Evolutionary conservation across 1,140 invertebrate species (phyloP), one percentile per base, ranked within the genome.

Genomic region (Protaetia brevitarsis): DNA sequence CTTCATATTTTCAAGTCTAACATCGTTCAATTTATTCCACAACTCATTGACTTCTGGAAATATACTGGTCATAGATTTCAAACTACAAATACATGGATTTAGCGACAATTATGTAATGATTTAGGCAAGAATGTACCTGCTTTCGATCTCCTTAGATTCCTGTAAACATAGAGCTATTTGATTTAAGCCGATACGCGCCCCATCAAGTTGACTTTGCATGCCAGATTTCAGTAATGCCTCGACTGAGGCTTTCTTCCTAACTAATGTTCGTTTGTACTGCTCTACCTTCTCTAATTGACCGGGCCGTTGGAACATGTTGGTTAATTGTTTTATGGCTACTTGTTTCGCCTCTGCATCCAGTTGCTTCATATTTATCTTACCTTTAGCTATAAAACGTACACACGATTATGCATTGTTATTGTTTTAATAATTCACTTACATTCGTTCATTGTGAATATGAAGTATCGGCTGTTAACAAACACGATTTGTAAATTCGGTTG

Each of bases 161-260:
- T 90, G 85, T 21, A 95, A 80, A 37, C 93, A 92, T 27, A 86
- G 85, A 71, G 94, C 86, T 11, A 99, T 80, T 76, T 98, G 93
- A 74, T 91, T 89, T n/a, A 99, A 85, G 0, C 96, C 97, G 8
- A 94, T 91, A 72, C 91, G 86, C 0, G 99, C 96, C 0, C 96
- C 96, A 82, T 99, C 97, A 34, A 99, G 79, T 80, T 99, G 96
- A 73, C 94, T 95, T 81, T 99, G 96, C 82, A 99, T 95, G 4
- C 95, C 95, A n/a, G 95, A 97, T 81, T 99, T 98, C 13, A 99
- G 79, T 86, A 97, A 93, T 10, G 96, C 94, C 81, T 99, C 97
- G 23, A 97, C 94, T 4, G 96, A 97, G 0, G 94, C 93, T 81
- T 98, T 91, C 68, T 95, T 94, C 13, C 91, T 82, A 8, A 84